Evolutionary conservation across 2,113 vertebrate genomes (phyloP).

Genomic region (Hystrix cristata): DNA sequence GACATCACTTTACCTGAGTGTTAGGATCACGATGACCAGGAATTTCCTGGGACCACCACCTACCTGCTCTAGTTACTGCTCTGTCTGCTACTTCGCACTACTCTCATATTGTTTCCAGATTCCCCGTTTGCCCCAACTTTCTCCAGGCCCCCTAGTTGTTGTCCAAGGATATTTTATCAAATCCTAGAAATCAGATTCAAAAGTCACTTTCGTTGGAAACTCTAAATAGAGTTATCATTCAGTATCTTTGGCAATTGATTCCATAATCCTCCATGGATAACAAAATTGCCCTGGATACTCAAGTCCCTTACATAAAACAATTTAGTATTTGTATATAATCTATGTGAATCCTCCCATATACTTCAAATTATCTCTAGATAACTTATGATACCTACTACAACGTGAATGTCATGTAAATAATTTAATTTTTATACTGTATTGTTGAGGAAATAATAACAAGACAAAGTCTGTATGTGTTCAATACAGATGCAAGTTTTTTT

Average conservation of each 20-base stretch:
- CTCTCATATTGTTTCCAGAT: not conserved
- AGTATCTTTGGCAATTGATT: not conserved
- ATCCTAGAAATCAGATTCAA: not conserved
- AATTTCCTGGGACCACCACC: not conserved
- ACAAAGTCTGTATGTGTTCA: not conserved
- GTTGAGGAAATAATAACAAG: not conserved
- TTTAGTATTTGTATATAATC: too few species aligned
- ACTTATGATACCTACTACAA: not conserved
- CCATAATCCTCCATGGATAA: not conserved
- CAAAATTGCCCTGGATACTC: not conserved
- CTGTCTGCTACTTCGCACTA: not conserved
- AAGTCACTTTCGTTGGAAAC: conserved; percentile 27
- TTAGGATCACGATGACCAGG: not conserved
- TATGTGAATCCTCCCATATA: too few species aligned
- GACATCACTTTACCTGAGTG: not conserved
- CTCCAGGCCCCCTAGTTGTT: not conserved
- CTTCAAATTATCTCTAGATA: not conserved
- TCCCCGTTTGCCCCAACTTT: not conserved
- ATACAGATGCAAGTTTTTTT: not conserved
- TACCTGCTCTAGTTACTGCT: not conserved
- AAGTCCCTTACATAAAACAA: too few species aligned
- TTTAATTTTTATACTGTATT: not conserved
- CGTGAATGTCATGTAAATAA: not conserved
- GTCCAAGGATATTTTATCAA: conserved; percentile 4
- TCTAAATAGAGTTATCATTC: not conserved